Percentiles rank a stretch among this genome's conserved stretches.
Evolutionary conservation across 2,888 invertebrate genomes (phyloP).

Genomic region (Agrochola litura): DNA sequence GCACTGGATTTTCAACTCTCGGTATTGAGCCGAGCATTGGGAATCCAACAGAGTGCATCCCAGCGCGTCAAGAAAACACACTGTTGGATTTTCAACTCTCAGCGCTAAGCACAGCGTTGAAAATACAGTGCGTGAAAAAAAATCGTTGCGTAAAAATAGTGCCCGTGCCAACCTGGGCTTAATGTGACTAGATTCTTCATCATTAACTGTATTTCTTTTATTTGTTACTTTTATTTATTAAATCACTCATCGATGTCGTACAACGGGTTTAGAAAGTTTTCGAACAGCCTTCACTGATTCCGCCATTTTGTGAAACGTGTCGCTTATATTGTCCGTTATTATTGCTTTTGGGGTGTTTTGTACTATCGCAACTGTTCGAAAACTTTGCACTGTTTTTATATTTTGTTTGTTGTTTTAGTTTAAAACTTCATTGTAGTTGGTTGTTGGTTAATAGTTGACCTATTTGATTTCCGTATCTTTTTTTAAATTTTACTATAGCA

Average conservation of each 20-base stretch:
- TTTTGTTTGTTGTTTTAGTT: constrained; percentile 67
- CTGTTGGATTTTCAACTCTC: background rate
- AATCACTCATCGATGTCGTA: constrained; percentile 80
- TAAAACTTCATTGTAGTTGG: constrained; percentile 52
- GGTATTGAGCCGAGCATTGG: background rate
- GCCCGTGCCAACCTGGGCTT: constrained; percentile 44
- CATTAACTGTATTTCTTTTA: constrained; percentile 82
- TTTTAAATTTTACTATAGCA: constrained; percentile 38
- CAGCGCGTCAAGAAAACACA: background rate
- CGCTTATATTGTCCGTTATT: constrained; percentile 74
- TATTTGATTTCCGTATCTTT: constrained; percentile 33
- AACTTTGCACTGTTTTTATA: constrained; percentile 88
- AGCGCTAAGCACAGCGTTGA: background rate
- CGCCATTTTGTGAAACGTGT: constrained; percentile 84
- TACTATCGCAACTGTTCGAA: constrained; percentile 90
- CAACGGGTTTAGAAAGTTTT: constrained; percentile 89
- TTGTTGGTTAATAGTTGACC: constrained; percentile 27
- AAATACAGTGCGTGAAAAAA: background rate
- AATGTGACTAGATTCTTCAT: constrained; percentile 81
- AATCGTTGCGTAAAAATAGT: background rate
- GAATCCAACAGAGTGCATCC: background rate
- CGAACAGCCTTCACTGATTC: constrained; percentile 92
- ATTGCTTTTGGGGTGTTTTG: constrained; percentile 82
- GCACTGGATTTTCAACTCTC: background rate
- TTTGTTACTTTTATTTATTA: constrained; percentile 78